Base-by-base conservation (phyloP, 35 echinoderm and acorn worm genomes). In the Acanthaster planci region DNA sequence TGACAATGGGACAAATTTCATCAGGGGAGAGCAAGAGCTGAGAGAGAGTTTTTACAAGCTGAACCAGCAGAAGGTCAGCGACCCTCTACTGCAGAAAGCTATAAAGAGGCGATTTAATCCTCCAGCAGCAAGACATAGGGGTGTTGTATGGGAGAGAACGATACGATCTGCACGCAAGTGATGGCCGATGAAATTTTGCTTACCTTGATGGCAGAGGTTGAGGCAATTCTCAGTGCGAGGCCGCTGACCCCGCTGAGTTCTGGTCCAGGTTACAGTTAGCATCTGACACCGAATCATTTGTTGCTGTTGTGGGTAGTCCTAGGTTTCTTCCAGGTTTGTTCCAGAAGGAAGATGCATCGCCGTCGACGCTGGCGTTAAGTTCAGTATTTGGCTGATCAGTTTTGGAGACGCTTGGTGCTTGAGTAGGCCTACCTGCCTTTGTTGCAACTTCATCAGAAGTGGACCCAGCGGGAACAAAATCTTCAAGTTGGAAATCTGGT, bases 1-100 rank as follows among this genome's bases (percentile, higher is more conserved):
- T 64, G 88, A 94, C 52, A 94, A 86, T 64, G 79, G 92, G 0
- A 84, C 87, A 2, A 90, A 85, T 55, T 93, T 93, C 47, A 78
- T 57, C 23, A 58, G 77, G 0, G 78, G 18, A 51, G 12, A 87
- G 1, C 40, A 75, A 29, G 90, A 87, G 79, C 56, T 92, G 19
- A 60, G 34, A 55, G 56, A 92, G 15, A 51, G 21, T 39, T 32
- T 93, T 23, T 21, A 6, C 15, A 39, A 52, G 26, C 51, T 88
- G 57, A 84, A 88, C 38, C 52, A 56, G 7, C 16, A n/a, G n/a
- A n/a, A n/a, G n/a, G n/a, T n/a, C 86, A 22, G n/a, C n/a, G 21
- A 34, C 6, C 39, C 36, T 35, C 16, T 79, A 36, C 38, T 19
- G n/a, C 36, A 78, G n/a, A 54, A 38, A 79, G 52, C 35, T 47